Evolutionary conservation across 2,113 vertebrate species (phyloP), one percentile per base, ranked within the genome.

Genomic region (Sminthopsis crassicaudata): DNA sequence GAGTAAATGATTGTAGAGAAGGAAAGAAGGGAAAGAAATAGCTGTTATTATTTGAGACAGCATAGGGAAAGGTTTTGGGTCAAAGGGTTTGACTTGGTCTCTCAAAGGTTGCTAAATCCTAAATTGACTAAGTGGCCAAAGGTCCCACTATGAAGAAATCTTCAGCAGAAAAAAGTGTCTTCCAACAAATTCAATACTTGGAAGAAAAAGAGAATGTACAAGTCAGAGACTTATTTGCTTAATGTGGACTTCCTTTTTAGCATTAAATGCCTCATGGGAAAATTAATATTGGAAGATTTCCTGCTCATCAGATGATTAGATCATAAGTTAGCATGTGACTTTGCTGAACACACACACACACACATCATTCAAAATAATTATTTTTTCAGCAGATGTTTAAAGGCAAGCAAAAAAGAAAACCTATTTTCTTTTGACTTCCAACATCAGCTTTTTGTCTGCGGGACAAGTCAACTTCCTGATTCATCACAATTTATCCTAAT

Each of bases 251-350:
- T 94, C 42, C 60, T 93, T 91, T 67, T 93, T 14, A 93, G 91
- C 89, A 92, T 94, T 46, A 24, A 97, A 95, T 90, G 96, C 94
- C 93, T 95, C 96, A 96, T 96, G 96, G 93, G 96, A 96, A 97
- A 97, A 97, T 94, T 94, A 98, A 97, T 96, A 97, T 53, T 97
- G 97, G 96, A 97, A 98, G 94, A 92, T 97, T 97, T 97, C 94
- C 96, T 98, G 95, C 96, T 97, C 91, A 97, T 96, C 97, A 97
- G 96, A 96, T 98, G 97, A 98, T 97, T 96, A 90, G 97, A 98
- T 97, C 97, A 98, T 97, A 98, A 98, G 98, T 30, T 94, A 93
- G 96, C 98, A 96, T 97, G 95, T 98, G 97, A 98, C 96, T 96
- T 24, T 54, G 92, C 92, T 97, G 94, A 97, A 96, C 92, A 98